Evolutionary conservation across 2,113 vertebrate genomes (phyloP).

Genomic region (Zosterops hypoxanthus): DNA sequence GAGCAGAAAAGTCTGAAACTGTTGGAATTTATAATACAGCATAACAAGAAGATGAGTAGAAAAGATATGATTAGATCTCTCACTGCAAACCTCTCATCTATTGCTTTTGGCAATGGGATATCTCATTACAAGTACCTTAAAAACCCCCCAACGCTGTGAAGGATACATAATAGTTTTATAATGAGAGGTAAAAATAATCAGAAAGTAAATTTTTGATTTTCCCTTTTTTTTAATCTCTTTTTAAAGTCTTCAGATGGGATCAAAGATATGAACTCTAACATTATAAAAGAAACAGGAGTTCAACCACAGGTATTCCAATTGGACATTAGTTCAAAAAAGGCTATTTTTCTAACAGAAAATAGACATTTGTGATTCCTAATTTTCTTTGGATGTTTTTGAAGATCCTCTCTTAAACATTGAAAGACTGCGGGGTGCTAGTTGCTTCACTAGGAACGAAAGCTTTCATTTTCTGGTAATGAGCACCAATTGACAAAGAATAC

Average conservation of each 20-base stretch:
- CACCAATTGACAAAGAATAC: not conserved
- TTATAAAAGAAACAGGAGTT: not conserved
- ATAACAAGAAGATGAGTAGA: slow-evolving; percentile 4
- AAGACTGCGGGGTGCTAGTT: not conserved
- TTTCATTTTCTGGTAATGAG: not conserved
- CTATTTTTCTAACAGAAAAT: not conserved
- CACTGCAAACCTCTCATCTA: not conserved
- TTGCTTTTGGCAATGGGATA: not conserved
- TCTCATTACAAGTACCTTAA: not conserved
- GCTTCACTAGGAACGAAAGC: not conserved
- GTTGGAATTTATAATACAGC: not conserved
- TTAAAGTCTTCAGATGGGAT: not conserved
- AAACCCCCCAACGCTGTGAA: not conserved
- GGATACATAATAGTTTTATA: not conserved
- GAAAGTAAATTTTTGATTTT: not conserved
- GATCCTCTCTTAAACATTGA: not conserved
- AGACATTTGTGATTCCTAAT: not conserved
- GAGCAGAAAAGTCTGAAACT: not conserved
- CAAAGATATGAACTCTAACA: not conserved
- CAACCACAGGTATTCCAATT: not conserved
- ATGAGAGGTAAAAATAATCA: not conserved
- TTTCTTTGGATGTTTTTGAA: not conserved
- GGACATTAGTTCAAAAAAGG: not conserved
- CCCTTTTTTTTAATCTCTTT: not conserved
- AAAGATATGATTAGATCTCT: not conserved